Conservation (phyloP, 2,888 invertebrate genomes). For the Notocelia uddmanniana region DNA sequence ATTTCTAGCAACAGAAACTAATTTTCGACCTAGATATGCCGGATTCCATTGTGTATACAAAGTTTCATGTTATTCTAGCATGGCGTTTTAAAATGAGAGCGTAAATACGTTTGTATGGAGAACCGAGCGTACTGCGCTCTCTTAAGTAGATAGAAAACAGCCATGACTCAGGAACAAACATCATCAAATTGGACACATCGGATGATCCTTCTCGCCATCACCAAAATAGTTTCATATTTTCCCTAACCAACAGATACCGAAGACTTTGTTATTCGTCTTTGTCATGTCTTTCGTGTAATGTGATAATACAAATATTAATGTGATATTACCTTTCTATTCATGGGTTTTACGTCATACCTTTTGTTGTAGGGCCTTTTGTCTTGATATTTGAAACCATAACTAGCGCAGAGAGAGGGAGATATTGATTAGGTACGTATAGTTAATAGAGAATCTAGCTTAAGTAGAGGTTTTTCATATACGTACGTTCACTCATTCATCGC, state of each 20-base stretch:
- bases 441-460: not conserved
- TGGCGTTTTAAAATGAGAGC: too few relatives aligned
- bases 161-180: too few relatives aligned
- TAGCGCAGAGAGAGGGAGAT: not conserved
- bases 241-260: not conserved
- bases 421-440: not conserved
- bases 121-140: too few relatives aligned
- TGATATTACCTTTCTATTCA: not conserved
- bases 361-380: not conserved
- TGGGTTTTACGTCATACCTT: slow-evolving; percentile 2
- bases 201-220: not conserved
- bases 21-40: too few relatives aligned
- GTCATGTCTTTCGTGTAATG: slow-evolving; percentile 3
- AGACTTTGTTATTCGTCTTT: not conserved
- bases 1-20: too few relatives aligned
- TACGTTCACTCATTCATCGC: too few relatives aligned
- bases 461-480: not conserved
- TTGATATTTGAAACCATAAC: slow-evolving; percentile 4
- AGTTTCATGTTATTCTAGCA: too few relatives aligned
- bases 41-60: too few relatives aligned
- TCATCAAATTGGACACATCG: too few relatives aligned
- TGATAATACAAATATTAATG: slow-evolving; percentile 9
- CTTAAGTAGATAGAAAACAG: too few relatives aligned
- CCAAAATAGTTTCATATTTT: not conserved
- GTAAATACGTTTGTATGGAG: too few relatives aligned